These are phyloP conservation scores for Corydoras maculifer DNA, from an alignment of 2,113 vertebrate genomes.

Conservation along the genomic window DNA sequence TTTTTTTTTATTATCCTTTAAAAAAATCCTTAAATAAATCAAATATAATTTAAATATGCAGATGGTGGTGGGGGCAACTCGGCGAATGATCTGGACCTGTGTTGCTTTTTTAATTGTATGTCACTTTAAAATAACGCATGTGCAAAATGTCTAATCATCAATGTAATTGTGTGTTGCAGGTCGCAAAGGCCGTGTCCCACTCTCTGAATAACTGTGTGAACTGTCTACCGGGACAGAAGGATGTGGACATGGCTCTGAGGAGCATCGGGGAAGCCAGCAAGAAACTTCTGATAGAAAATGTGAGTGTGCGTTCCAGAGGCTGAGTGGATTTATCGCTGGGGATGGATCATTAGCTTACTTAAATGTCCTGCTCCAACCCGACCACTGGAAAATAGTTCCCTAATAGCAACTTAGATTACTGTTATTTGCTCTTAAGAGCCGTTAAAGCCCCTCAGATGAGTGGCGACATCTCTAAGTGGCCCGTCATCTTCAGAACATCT, in stretches of 20 bases:
- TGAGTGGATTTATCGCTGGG: neutral
- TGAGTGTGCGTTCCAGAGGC: constrained; percentile 58
- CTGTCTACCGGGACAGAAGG: constrained; percentile 96
- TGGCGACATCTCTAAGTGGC: too few relatives aligned
- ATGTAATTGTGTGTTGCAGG: constrained; percentile 63
- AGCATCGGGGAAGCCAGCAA: constrained; percentile 98
- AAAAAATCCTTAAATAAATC: too few relatives aligned
- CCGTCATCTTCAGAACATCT: too few relatives aligned
- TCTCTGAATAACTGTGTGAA: constrained; percentile 98
- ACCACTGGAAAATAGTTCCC: neutral
- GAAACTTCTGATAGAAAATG: constrained; percentile 90
- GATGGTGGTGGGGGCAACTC: too few relatives aligned
- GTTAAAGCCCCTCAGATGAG: neutral
- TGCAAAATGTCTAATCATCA: too few relatives aligned
- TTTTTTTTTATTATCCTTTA: too few relatives aligned
- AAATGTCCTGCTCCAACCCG: neutral
- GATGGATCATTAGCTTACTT: neutral
- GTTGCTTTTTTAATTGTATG: too few relatives aligned
- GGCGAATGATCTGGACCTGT: too few relatives aligned
- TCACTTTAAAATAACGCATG: too few relatives aligned
- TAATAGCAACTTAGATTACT: neutral
- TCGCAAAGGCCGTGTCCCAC: constrained; percentile 96
- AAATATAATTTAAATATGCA: too few relatives aligned
- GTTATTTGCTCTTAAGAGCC: neutral
- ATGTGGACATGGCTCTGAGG: constrained; percentile 95